Conservation (phyloP, 2,888 invertebrate species). For the Papilio demoleus region DNA sequence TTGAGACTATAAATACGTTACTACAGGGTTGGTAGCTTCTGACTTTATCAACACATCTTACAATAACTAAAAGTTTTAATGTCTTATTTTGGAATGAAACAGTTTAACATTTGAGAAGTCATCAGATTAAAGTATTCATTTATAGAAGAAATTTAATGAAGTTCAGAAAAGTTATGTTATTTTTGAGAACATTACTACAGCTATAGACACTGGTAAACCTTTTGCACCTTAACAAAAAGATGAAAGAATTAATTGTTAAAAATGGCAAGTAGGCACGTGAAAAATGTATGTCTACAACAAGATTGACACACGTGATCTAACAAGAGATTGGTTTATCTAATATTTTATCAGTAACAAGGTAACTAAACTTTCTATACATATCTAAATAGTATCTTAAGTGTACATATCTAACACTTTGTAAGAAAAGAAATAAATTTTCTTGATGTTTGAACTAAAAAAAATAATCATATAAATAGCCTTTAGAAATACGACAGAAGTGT, state of each 20-base stretch:
- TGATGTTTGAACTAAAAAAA: background rate
- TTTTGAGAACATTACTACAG: no score
- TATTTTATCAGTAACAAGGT: constrained; percentile 10
- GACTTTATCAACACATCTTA: no score
- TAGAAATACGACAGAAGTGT: no score
- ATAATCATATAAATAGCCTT: background rate
- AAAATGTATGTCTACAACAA: background rate
- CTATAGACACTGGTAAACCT: no score
- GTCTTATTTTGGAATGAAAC: no score
- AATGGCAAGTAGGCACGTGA: background rate
- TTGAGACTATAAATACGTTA: constrained; percentile 23
- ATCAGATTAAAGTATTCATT: no score
- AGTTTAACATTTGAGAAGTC: no score
- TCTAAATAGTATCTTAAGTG: constrained; percentile 16
- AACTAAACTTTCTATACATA: background rate
- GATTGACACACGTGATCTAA: constrained; percentile 23
- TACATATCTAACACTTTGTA: background rate
- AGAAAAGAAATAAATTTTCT: background rate
- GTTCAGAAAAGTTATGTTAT: no score
- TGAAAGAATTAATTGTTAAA: background rate
- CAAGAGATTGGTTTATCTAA: constrained; percentile 30
- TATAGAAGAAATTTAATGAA: no score
- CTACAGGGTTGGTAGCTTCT: background rate
- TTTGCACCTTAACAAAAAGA: no score
- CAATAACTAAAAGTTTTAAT: no score